Evolutionary conservation across 2,797 vertebrate species (phyloP).

Genomic region (Poliocrania exsul): DNA sequence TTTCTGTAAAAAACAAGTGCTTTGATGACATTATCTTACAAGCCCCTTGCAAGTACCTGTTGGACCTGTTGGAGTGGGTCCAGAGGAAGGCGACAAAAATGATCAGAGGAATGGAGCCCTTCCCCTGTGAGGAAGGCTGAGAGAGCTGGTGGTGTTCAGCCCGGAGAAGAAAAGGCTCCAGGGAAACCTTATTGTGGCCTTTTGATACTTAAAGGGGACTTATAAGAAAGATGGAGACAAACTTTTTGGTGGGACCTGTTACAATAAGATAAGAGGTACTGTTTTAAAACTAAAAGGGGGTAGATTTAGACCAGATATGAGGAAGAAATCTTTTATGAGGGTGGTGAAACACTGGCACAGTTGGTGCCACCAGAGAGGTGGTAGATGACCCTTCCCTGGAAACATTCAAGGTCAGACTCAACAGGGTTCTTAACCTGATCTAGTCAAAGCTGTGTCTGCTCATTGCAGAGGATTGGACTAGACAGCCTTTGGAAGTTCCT

Average conservation of each 20-base stretch:
- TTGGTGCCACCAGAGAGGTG: background rate
- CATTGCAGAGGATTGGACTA: background rate
- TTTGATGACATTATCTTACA: background rate
- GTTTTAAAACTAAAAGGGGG: background rate
- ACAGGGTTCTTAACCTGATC: background rate
- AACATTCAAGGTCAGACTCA: background rate
- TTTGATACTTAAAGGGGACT: background rate
- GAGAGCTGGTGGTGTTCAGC: background rate
- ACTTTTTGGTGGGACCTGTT: background rate
- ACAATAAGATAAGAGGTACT: rapidly evolving
- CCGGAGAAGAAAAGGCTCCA: background rate
- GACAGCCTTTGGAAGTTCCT: background rate
- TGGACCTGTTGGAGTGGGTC: background rate
- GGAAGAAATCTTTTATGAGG: background rate
- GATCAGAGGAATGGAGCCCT: background rate
- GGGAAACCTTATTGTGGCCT: background rate
- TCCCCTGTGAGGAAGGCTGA: background rate
- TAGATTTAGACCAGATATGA: background rate
- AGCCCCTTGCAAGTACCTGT: background rate
- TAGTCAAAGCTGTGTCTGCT: background rate
- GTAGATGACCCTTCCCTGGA: background rate
- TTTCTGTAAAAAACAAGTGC: background rate
- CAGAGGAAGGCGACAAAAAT: background rate
- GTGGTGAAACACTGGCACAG: background rate
- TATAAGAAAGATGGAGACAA: background rate